phyloP scores from a whole-genome alignment of 2,888 invertebrate species.

The Onchidella celtica region DNA sequence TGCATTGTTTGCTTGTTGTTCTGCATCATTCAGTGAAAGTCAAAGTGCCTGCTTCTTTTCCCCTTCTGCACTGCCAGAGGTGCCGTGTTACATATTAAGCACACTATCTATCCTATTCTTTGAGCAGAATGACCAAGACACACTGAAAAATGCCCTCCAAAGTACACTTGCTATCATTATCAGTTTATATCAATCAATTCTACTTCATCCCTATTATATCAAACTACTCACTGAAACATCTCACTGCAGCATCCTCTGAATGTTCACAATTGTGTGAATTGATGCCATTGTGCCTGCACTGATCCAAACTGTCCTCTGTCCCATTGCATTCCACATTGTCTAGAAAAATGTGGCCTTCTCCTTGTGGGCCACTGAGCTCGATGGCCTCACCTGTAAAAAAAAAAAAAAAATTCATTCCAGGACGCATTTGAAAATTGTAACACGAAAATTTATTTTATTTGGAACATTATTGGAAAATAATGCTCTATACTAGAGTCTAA shows the following conservation, averaged over 20 bases:
- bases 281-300: slow-evolving; percentile 53
- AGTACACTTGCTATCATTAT: no score
- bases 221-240: slow-evolving; percentile 54
- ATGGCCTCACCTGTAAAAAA: slow-evolving; percentile 21
- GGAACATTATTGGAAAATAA: neutral
- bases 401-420: neutral
- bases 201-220: no score
- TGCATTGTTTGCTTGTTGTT: no score
- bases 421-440: neutral
- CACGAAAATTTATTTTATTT: neutral
- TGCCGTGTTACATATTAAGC: no score
- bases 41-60: no score
- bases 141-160: no score
- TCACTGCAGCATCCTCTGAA: slow-evolving; percentile 58
- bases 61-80: no score
- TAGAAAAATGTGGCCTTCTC: slow-evolving; percentile 60
- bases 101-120: no score
- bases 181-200: no score
- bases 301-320: slow-evolving; percentile 49
- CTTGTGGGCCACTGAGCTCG: neutral
- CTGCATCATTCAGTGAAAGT: no score
- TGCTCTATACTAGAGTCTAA: no score
- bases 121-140: no score
- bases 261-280: slow-evolving; percentile 58
- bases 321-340: slow-evolving; percentile 59